Evolutionary conservation across 2,113 vertebrate genomes (phyloP).

Genomic region (Ancistrus triradiatus): DNA sequence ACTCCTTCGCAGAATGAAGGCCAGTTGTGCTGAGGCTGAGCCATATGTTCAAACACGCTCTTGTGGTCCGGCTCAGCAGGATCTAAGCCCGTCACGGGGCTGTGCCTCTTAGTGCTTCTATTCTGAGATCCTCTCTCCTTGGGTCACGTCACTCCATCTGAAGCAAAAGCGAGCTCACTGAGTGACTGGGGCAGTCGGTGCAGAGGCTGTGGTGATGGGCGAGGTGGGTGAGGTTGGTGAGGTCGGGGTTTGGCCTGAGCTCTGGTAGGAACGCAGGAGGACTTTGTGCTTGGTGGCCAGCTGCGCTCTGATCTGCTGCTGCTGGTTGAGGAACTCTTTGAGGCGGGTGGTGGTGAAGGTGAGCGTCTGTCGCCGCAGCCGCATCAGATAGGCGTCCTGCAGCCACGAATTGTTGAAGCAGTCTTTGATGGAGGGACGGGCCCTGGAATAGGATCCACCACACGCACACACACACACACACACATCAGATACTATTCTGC

Average conservation of each 20-base stretch:
- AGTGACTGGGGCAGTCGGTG: conserved; percentile 56
- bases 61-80: not conserved
- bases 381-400: conserved; percentile 96
- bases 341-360: conserved; percentile 94
- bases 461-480: conserved; percentile 2
- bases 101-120: conserved; percentile 26
- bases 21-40: conserved; percentile 3
- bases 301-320: conserved; percentile 75
- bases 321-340: conserved; percentile 91
- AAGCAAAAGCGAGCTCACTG: conserved; percentile 60
- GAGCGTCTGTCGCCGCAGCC: conserved; percentile 90
- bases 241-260: conserved; percentile 72
- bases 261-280: conserved; percentile 90
- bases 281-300: conserved; percentile 92
- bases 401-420: conserved; percentile 93
- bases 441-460: conserved; percentile 66
- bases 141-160: conserved; percentile 15
- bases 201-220: conserved; percentile 60
- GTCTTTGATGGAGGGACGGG: conserved; percentile 89
- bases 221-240: conserved; percentile 66
- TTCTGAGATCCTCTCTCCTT: conserved; percentile 29
- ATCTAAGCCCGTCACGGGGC: conserved; percentile 13
- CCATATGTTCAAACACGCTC: conserved; percentile 14
- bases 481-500: not conserved
- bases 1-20: conserved; percentile 1